Percentiles rank a stretch among this genome's conserved stretches.
phyloP scores from a whole-genome alignment of 2,797 vertebrate species.

The Phrynocephalus vlangalii region DNA sequence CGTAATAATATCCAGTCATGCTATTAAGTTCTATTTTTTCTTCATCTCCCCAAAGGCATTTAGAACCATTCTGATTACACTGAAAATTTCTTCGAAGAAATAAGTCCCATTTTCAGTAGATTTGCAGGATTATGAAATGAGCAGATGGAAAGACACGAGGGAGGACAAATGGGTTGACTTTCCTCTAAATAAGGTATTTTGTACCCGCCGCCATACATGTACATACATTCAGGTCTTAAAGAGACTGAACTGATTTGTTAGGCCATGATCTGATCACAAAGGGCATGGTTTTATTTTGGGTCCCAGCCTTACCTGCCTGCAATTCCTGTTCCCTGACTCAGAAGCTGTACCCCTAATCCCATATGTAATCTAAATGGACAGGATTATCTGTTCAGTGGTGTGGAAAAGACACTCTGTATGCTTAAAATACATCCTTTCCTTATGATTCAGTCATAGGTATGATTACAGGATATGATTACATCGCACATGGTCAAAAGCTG shows the following conservation, averaged over 20 bases:
- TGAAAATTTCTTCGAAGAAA: not conserved
- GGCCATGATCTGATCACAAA: not conserved
- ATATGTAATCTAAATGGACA: not conserved
- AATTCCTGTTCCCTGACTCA: not conserved
- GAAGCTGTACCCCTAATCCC: not conserved
- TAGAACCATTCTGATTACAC: not conserved
- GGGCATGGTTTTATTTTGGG: not conserved
- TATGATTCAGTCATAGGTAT: not conserved
- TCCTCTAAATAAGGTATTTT: not conserved
- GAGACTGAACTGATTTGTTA: not conserved
- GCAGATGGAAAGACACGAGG: not conserved
- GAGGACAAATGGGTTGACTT: too few relatives aligned
- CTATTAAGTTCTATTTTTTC: too few relatives aligned
- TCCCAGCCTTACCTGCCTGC: not conserved
- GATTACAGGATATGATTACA: not conserved
- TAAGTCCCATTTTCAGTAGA: not conserved
- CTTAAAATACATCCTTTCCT: not conserved
- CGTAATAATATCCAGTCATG: not conserved
- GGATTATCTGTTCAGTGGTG: not conserved
- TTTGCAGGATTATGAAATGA: not conserved
- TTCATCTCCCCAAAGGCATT: not conserved
- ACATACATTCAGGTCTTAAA: not conserved
- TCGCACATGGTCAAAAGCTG: not conserved
- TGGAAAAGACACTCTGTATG: not conserved
- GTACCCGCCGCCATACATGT: not conserved